These are phyloP conservation scores for Megalonaias nervosa DNA, from an alignment of 1,140 invertebrate species.

Conservation along the genomic window DNA sequence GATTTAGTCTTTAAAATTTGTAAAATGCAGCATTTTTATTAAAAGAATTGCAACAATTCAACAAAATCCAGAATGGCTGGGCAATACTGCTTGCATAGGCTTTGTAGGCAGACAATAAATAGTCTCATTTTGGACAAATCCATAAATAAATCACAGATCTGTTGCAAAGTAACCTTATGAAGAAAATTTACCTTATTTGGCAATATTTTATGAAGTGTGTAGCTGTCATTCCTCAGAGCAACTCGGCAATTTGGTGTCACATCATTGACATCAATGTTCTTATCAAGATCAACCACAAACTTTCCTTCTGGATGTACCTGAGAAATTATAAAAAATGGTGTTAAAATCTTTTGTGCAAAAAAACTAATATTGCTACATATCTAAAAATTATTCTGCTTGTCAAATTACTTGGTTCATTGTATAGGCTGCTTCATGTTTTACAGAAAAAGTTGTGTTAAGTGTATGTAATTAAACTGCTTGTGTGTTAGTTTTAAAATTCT, in stretches of 20 bases:
- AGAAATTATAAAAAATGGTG: too few species aligned
- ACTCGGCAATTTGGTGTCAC: constrained; percentile 98
- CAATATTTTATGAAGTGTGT: constrained; percentile 98
- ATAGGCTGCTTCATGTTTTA: too few species aligned
- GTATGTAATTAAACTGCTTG: too few species aligned
- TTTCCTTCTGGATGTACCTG: constrained; percentile 99
- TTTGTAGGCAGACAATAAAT: not conserved
- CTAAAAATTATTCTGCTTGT: too few species aligned
- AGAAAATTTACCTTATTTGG: constrained; percentile 88
- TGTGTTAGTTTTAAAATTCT: too few species aligned
- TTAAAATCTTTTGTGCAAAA: too few species aligned
- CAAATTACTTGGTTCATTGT: too few species aligned
- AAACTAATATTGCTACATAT: too few species aligned
- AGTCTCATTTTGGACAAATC: not conserved
- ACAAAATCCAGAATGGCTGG: not conserved
- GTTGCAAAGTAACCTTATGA: not conserved
- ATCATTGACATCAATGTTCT: constrained; percentile 99
- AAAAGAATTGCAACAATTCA: too few species aligned
- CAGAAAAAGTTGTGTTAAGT: too few species aligned
- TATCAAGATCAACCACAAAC: constrained; percentile 99
- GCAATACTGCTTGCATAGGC: not conserved
- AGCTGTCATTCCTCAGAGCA: constrained; percentile 98
- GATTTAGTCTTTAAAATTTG: too few species aligned
- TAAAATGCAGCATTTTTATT: too few species aligned
- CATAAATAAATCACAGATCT: not conserved